Base-by-base conservation (phyloP, 2,888 invertebrate genomes). In the Drosophila melanosoma region DNA sequence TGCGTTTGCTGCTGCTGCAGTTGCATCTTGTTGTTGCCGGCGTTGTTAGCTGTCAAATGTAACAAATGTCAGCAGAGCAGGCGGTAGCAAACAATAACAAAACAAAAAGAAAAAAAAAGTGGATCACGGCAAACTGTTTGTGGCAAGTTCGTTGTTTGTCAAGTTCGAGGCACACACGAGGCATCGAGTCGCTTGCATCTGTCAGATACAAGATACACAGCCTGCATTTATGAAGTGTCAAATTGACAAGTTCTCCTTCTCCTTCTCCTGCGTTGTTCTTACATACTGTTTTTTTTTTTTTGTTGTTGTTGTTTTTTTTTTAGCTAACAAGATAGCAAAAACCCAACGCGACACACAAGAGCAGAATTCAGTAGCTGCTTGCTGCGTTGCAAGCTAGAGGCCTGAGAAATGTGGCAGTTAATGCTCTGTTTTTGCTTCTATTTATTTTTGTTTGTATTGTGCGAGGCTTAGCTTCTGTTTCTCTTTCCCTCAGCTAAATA, bases 11-110 rank as follows among this genome's bases (percentile, higher is more conserved):
- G 20, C 12, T 42, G 67, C 49, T 23, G 73, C 42, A 69, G 80
- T 76, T 66, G 75, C 69, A 81, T 74, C 78, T 73, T 89, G 86
- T 87, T 87, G 87, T 82, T 67, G 80, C 76, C 77, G 77, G 74
- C 89, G 81, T 87, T 87, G 87, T 90, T 87, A 83, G 83, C 89
- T 87, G 87, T 87, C 87, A 87, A 90, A 90, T 90, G 82, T 90
- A 87, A 87, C 87, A 87, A 87, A 87, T 87, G 89, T 87, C 87
- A 87, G 79, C 72, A 78, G 76, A 86, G 60, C n/a, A 29, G 29
- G 57, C 32, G 20, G 57, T 40, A n/a, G 17, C 15, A n/a, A 8
- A 12, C 26, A 26, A 33, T 32, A 17, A 59, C 49, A 63, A 42
- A 67, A 59, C 72, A 83, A 74, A 83, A 75, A 67, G n/a, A 61